A percentile compares a stretch with the other conserved stretches of the same genome.
Conservation (phyloP, 2,797 vertebrate species). For the Hephaestus fuliginosus region DNA sequence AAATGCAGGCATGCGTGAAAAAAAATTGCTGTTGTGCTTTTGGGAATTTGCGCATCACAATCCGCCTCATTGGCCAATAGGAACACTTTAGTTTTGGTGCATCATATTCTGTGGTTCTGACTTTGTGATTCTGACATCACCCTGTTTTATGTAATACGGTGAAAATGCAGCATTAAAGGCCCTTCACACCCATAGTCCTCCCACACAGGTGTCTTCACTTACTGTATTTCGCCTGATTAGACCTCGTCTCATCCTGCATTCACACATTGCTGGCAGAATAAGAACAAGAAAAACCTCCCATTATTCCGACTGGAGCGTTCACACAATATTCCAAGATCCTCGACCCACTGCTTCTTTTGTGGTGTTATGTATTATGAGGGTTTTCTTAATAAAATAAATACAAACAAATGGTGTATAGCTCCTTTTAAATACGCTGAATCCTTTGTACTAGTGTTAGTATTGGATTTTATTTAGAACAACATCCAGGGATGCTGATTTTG, state of each 20-base stretch:
- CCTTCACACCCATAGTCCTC: slow-evolving; percentile 18
- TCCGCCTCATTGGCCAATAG: background rate
- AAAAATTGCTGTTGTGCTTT: background rate
- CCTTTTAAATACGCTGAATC: background rate
- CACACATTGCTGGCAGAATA: background rate
- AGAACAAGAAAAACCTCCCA: background rate
- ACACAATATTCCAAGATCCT: background rate
- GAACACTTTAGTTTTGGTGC: background rate
- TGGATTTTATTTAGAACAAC: slow-evolving; percentile 2
- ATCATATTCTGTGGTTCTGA: slow-evolving; percentile 16
- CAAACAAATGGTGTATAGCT: background rate
- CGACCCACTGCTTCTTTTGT: background rate
- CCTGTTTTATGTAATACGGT: slow-evolving; percentile 18
- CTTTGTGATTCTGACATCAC: slow-evolving; percentile 26
- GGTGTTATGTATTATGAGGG: background rate
- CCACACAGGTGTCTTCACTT: slow-evolving; percentile 12
- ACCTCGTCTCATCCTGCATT: slow-evolving; percentile 1
- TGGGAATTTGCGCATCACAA: background rate
- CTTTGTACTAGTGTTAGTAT: background rate
- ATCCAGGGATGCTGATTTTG: background rate
- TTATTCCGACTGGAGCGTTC: background rate
- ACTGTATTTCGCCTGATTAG: slow-evolving; percentile 2
- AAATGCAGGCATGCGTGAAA: background rate
- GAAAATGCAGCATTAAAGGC: slow-evolving; percentile 27
- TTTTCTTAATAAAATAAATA: background rate